Percentiles rank a stretch among this genome's conserved stretches.
Conservation (phyloP, 1,140 invertebrate species). For the Drosophila rufa region DNA sequence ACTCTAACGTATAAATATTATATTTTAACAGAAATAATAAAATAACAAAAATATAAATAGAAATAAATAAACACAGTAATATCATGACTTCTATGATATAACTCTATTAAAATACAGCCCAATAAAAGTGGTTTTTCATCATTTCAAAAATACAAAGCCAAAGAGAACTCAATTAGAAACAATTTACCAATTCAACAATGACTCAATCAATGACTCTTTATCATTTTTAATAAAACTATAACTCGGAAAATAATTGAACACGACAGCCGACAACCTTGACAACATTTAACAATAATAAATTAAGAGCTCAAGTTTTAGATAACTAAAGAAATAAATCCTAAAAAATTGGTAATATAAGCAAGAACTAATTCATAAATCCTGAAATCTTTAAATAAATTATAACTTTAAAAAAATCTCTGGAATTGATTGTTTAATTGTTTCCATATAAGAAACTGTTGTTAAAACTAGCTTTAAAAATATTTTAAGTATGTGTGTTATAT, state of each 20-base stretch:
- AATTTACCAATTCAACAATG: background rate
- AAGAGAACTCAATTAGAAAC: background rate
- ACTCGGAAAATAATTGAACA: background rate
- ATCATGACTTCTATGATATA: no score
- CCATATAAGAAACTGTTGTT: no score
- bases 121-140: background rate
- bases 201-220: background rate
- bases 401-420: no score
- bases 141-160: background rate
- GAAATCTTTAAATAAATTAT: no score
- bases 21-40: no score
- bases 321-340: no score
- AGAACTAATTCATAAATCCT: no score
- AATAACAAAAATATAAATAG: background rate
- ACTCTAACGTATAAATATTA: background rate
- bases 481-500: no score
- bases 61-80: no score
- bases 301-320: background rate
- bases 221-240: slow-evolving; percentile 2
- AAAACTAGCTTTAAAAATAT: no score
- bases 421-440: no score
- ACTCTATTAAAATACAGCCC: background rate
- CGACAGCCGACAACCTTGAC: background rate
- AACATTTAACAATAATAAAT: background rate
- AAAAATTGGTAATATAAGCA: no score